Evolutionary conservation across 1,140 invertebrate species (phyloP), one percentile per base, ranked within the genome.

Genomic region (Heliconius himera): DNA sequence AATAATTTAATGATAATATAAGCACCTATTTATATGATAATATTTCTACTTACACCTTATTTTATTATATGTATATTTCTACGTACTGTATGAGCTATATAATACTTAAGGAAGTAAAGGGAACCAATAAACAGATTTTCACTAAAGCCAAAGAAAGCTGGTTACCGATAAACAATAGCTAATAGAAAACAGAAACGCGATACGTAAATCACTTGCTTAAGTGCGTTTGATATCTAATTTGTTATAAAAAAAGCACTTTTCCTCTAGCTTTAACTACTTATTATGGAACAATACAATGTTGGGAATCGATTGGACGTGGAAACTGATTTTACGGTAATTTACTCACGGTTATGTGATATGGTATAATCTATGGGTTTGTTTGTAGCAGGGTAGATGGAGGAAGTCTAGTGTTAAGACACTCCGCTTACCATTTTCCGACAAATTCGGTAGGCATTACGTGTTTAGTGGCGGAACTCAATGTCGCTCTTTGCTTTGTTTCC

Each of bases 231-330:
- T 66, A 41, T 76, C 54, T 76, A 66, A 66, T 41, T 66, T 76
- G 33, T 66, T 29, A 29, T 26, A 36, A 75, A 41, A 66, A 76
- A 76, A 41, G 36, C 74, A 76, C 56, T 76, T 76, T 76, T 76
- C 18, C 70, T 66, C 11, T 26, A 66, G 16, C 26, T 66, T 9
- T 72, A 46, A 46, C 41, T 46, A 38, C 33, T n/a, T n/a, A 75
- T 66, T 33, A 22, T 49, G 41, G 74, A 75, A 75, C 74, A 76
- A 76, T 76, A 66, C 56, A 76, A 66, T 66, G 54, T 11, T 33
- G 36, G 66, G 74, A 76, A 76, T 56, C 56, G 41, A 76, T 76
- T 76, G 54, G 33, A 60, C 74, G 56, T 76, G 36, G 18, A 72
- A 38, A 70, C 60, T 1, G 74, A 76, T 76, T 76, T 66, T 76